Base-by-base conservation (phyloP, 2,888 invertebrate species). In the Nasonia oneida region DNA sequence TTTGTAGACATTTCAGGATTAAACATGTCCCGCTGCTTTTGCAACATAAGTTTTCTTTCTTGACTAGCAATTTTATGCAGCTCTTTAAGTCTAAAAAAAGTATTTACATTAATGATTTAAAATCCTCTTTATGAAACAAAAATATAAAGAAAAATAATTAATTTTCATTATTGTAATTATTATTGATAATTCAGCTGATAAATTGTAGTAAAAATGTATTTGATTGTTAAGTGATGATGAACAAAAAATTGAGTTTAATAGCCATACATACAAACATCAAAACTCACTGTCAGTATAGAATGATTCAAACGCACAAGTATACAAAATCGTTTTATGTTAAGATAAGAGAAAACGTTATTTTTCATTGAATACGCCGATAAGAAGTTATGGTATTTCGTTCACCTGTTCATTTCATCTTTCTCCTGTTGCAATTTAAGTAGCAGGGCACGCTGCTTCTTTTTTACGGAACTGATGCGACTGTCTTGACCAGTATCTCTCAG, bases 361-460 rank as follows among this genome's bases (percentile, higher is more conserved):
- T 47, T 67, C 33, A 29, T 82, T 67, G 42, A 70, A 57, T 53
- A 64, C 10, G 47, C 42, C 61, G 85, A 86, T 86, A 86, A 86
- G 83, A 42, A 47, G n/a, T 23, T 82, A 57, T 39, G 47, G 29
- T 39, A 61, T 53, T 76, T 80, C n/a, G 29, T 86, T 90, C 90
- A 95, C 95, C 95, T 94, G 92, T 95, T 95, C 92, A 96, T 96
- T 92, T 96, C 96, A 87, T 95, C 95, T 89, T 95, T 94, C 90
- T 96, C 96, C 90, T 96, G 95, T 89, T 96, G 95, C 87, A 96
- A 94, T 91, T 95, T 95, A 85, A 96, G 91, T 83, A 96, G 92
- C 83, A 96, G 93, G 0, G 95, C 96, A 85, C 96, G 93, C 91
- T 96, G 96, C 88, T 96, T 96, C 91, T 96, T 96, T 89, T 95